These are phyloP conservation scores for Lepidochrysops patricia DNA, from an alignment of 2,888 invertebrate species.

Conservation along the genomic window DNA sequence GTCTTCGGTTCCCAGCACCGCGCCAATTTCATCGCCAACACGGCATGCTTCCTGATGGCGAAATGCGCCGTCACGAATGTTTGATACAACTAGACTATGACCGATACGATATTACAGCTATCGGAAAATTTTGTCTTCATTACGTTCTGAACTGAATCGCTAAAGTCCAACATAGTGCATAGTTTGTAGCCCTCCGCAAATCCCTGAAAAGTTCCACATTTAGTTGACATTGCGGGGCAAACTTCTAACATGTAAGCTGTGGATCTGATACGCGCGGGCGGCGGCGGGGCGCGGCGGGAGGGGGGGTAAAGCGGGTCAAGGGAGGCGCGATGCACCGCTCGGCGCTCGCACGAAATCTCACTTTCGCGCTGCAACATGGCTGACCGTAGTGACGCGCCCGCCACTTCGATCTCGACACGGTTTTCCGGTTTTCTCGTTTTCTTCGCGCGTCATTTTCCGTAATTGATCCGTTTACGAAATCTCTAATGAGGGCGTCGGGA, in stretches of 20 bases:
- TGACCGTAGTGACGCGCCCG: conserved; percentile 49
- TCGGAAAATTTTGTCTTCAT: neutral
- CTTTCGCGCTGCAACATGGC: conserved; percentile 71
- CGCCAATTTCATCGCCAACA: conserved; percentile 43
- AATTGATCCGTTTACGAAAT: conserved; percentile 1
- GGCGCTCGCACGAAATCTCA: conserved; percentile 72
- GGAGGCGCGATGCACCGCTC: conserved; percentile 71
- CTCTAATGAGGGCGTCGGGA: conserved; percentile 26
- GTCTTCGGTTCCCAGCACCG: conserved; percentile 44
- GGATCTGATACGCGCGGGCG: conserved; percentile 54
- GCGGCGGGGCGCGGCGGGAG: conserved; percentile 32
- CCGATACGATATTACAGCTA: neutral
- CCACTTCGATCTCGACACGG: conserved; percentile 51
- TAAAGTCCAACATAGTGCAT: neutral
- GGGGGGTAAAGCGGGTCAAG: conserved; percentile 62
- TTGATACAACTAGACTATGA: conserved; percentile 2
- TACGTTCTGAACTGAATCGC: neutral
- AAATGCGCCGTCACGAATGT: conserved; percentile 14
- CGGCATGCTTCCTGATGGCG: conserved; percentile 15
- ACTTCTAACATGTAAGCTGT: neutral
- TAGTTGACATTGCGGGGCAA: conserved; percentile 1
- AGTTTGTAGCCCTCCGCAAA: neutral
- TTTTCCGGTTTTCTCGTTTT: conserved; percentile 30
- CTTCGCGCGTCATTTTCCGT: conserved; percentile 5
- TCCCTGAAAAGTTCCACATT: conserved; percentile 2